These are phyloP conservation scores for Nixonia krombeini DNA, from an alignment of 1,140 invertebrate genomes.

Conservation along the genomic window DNA sequence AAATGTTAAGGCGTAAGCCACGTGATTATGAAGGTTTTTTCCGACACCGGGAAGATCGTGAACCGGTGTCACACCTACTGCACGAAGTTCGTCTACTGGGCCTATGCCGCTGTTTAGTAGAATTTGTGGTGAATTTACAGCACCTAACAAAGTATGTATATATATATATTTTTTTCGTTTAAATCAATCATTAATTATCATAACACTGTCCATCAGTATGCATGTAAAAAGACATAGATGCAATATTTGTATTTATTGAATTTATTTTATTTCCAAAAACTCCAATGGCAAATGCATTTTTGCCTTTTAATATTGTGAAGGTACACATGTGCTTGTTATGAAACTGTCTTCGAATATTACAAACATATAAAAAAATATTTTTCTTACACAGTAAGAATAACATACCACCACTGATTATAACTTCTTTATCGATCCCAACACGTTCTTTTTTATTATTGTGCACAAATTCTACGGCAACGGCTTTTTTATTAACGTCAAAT, in stretches of 20 bases:
- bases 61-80: conserved; percentile 76
- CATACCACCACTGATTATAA: conserved; percentile 77
- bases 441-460: conserved; percentile 69
- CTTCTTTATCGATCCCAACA: conserved; percentile 73
- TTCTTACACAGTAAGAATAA: too few relatives aligned
- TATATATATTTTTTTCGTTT: too few relatives aligned
- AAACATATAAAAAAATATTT: not conserved
- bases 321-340: too few relatives aligned
- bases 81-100: conserved; percentile 79
- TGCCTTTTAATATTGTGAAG: too few relatives aligned
- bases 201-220: too few relatives aligned
- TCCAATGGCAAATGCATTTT: too few relatives aligned
- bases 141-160: conserved; percentile 67
- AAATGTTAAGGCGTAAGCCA: conserved; percentile 83
- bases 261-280: too few relatives aligned
- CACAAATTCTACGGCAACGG: conserved; percentile 79
- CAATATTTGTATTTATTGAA: too few relatives aligned
- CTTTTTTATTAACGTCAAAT: conserved; percentile 79
- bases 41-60: conserved; percentile 88
- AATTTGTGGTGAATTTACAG: conserved; percentile 87
- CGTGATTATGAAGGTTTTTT: conserved; percentile 90
- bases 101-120: conserved; percentile 88
- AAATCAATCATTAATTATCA: too few relatives aligned
- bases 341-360: too few relatives aligned
- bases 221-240: too few relatives aligned